A percentile compares a stretch with the other conserved stretches of the same genome.
phyloP scores from a whole-genome alignment of 2,888 invertebrate species.

The Napeogenes sylphis region DNA sequence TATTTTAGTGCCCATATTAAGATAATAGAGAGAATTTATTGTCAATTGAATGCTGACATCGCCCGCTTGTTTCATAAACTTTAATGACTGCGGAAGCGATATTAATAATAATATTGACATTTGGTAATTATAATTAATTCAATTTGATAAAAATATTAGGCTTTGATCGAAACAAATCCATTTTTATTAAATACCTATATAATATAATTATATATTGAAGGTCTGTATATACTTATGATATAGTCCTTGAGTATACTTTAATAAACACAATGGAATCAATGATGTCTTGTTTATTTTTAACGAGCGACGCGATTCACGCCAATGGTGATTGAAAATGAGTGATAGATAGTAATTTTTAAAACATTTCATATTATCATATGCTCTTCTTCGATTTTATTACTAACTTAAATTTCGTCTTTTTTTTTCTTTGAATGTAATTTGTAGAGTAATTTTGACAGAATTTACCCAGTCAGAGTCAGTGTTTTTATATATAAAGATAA shows the following conservation, averaged over 20 bases:
- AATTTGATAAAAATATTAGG: too few relatives aligned
- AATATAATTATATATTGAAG: not conserved
- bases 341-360: not conserved
- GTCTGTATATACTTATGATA: too few relatives aligned
- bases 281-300: constrained; percentile 35
- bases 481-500: too few relatives aligned
- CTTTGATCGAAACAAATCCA: too few relatives aligned
- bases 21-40: constrained; percentile 35
- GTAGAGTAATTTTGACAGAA: too few relatives aligned
- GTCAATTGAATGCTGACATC: constrained; percentile 44
- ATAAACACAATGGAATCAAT: constrained; percentile 35
- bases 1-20: not conserved
- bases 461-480: too few relatives aligned
- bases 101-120: constrained; percentile 1
- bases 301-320: constrained; percentile 24
- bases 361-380: too few relatives aligned
- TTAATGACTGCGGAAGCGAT: constrained; percentile 27
- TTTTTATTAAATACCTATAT: too few relatives aligned
- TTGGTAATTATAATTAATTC: not conserved
- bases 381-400: too few relatives aligned
- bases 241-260: constrained; percentile 36
- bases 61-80: constrained; percentile 37
- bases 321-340: constrained; percentile 19
- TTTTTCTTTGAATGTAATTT: too few relatives aligned
- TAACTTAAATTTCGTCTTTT: too few relatives aligned